Evolutionary conservation across 1,140 invertebrate genomes (phyloP), one percentile per base, ranked within the genome.

Genomic region (Sitophilus oryzae): DNA sequence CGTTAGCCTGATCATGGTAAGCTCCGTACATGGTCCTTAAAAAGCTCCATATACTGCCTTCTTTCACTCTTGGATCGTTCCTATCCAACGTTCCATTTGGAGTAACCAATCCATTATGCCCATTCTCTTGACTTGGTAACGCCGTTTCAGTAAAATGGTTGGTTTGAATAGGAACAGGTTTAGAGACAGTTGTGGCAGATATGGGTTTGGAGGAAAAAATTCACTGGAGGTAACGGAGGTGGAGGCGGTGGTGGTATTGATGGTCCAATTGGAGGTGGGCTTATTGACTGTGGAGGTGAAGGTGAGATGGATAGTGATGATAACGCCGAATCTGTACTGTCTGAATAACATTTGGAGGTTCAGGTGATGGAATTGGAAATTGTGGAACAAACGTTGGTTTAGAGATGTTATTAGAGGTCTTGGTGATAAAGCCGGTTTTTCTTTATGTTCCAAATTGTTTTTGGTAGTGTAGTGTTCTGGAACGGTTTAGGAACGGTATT

Each of bases 11-110:
- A 60, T 79, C 75, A 62, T 83, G 80, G 55, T 80, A 80, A 25
- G 77, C 77, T 14, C 76, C 78, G 44, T 82, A 72, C 56, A 83
- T 73, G 44, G 75, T 78, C 8, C 80, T 73, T 69, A 82, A 80
- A 66, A 81, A 79, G 44, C 79, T 80, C 65, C 82, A 83, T n/a
- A 82, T 80, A 20, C 82, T 68, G n/a, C n/a, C n/a, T 47, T 78
- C 76, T 52, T 76, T 76, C 46, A 82, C 76, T 37, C 71, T 68
- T 0, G 77, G 77, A 59, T 79, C 76, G 21, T 62, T 72, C 3
- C 70, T 69, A 62, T 79, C 60, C 4, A 70, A 38, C 14, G 53
- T 59, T 16, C 35, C 52, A 16, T n/a, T 58, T 63, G 36, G 22
- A 21, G 8, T 57, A 15, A 19, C 35, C 20, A 38, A 14, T 21